Base-by-base conservation (phyloP, 2,888 invertebrate species). In the Eucera pruinosa region DNA sequence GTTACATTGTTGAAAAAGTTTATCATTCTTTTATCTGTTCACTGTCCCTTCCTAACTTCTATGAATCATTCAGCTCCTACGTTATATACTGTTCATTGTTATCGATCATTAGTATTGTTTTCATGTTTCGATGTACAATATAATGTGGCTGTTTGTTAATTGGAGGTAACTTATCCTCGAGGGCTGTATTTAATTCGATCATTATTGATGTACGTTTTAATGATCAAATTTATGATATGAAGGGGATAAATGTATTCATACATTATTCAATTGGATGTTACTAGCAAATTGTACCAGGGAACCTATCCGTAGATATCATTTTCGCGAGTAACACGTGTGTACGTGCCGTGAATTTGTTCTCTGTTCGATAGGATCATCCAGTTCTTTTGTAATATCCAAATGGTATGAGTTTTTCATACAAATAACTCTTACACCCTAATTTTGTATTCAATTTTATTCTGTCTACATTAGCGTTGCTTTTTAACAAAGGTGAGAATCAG, bases 221-320 rank as follows among this genome's bases (percentile, higher is more conserved):
- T 7, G 30, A 15, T 48, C 11, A 36, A 66, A 57, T 48, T 20
- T 30, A 20, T n/a, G 13, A 11, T 33, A n/a, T 0, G 25, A 41
- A 41, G 18, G 11, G 15, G 15, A 13, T 18, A 30, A 33, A 41
- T 11, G 20, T 9, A 18, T 66, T 11, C 30, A 58, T 33, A 36
- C 25, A 18, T 47, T 18, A 41, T 30, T 70, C 55, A 55, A n/a
- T 39, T 48, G 25, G 11, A 65, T 11, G 13, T 48, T 47, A 33
- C 2, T 18, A 15, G 13, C 30, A 48, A n/a, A 65, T 41, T 50
- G 23, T 52, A 33, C 20, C 5, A 0, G n/a, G 18, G 52, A 52
- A 52, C n/a, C n/a, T 33, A 15, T 23, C 23, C 15, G 2, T 2
- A 6, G 6, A n/a, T 54, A 47, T 47, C n/a, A 64, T 47, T 47